Evolutionary conservation across 1,140 invertebrate species (phyloP).

Genomic region (Bombus confusus): DNA sequence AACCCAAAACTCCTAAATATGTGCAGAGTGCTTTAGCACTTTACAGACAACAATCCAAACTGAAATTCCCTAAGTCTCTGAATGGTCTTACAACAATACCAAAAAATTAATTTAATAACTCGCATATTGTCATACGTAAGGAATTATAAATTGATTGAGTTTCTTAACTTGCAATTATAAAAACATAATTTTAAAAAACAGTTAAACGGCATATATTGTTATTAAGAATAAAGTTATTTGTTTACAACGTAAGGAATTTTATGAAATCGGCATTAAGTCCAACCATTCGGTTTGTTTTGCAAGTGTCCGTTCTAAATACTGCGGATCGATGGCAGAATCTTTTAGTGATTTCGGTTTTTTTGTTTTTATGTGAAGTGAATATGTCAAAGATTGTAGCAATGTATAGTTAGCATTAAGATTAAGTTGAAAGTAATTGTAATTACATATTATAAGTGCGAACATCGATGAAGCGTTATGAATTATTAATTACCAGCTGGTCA

Average conservation of each 20-base stretch:
- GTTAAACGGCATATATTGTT: neutral
- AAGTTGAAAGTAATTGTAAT: slow-evolving; percentile 41
- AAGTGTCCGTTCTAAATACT: slow-evolving; percentile 8
- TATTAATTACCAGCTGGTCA: slow-evolving; percentile 74
- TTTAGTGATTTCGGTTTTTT: slow-evolving; percentile 40
- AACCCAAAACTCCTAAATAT: no score
- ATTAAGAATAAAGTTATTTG: neutral
- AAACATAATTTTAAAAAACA: neutral
- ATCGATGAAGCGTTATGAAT: slow-evolving; percentile 71
- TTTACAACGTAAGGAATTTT: neutral
- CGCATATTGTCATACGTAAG: neutral
- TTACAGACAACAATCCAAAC: no score
- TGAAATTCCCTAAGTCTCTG: no score
- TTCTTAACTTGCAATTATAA: neutral
- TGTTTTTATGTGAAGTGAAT: slow-evolving; percentile 51
- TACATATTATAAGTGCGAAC: slow-evolving; percentile 21
- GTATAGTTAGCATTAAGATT: slow-evolving; percentile 50
- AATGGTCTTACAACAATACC: no score
- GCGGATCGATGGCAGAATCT: slow-evolving; percentile 30
- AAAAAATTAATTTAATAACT: neutral
- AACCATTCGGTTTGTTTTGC: neutral
- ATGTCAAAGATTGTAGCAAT: slow-evolving; percentile 52
- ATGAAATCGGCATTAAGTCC: slow-evolving; percentile 27
- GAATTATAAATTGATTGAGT: neutral
- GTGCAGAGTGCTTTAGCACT: no score